Evolutionary conservation across 1,140 invertebrate species (phyloP).

Genomic region (Saccostrea echinata): DNA sequence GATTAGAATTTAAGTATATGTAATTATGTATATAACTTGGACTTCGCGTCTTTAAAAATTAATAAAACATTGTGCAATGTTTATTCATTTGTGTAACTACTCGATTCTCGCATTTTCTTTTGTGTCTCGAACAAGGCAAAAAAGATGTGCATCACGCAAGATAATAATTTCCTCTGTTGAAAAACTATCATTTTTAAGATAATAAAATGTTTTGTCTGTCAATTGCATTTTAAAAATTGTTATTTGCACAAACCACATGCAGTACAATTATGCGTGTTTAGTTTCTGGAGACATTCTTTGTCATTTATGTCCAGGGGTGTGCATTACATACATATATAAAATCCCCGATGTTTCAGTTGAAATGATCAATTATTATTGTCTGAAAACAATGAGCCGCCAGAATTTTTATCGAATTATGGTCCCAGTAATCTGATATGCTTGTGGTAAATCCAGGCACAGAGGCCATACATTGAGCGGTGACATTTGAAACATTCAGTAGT

Average conservation of each 20-base stretch:
- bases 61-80: no score
- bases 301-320: neutral
- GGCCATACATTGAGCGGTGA: neutral
- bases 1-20: neutral
- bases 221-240: constrained; percentile 33
- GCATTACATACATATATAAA: neutral
- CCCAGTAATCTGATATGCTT: neutral
- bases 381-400: neutral
- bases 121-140: no score
- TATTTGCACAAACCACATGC: constrained; percentile 2
- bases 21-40: no score
- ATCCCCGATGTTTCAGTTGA: neutral
- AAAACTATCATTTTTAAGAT: constrained; percentile 14
- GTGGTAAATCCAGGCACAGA: neutral
- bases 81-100: no score
- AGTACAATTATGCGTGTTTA: neutral
- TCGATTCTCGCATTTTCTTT: no score
- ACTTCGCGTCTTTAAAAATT: neutral
- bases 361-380: neutral
- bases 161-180: neutral
- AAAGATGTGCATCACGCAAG: neutral
- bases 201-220: constrained; percentile 37
- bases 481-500: neutral
- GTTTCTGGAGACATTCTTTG: neutral
- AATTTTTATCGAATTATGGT: constrained; percentile 10